Percentiles rank a stretch among this genome's conserved stretches.
phyloP scores from a whole-genome alignment of 2,888 invertebrate genomes.

The Cryptocephalus primarius region DNA sequence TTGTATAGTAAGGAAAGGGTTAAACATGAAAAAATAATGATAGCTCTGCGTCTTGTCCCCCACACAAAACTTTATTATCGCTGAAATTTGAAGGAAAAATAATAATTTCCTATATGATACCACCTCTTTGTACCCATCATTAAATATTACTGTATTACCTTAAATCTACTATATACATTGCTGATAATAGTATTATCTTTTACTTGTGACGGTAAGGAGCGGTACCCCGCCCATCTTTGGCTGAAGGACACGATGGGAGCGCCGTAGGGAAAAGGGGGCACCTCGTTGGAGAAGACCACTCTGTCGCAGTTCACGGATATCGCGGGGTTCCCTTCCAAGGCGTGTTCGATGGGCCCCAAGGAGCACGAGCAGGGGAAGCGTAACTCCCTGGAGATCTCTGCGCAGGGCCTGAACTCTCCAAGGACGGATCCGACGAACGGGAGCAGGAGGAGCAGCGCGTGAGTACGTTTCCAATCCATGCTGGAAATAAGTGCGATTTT shows the following conservation, averaged over 20 bases:
- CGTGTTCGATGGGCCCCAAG: slow-evolving; percentile 41
- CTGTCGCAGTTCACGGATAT: slow-evolving; percentile 75
- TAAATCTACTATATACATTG: too few species aligned
- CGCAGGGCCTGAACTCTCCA: slow-evolving; percentile 46
- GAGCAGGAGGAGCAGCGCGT: background rate
- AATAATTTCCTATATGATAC: too few species aligned
- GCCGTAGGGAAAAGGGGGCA: slow-evolving; percentile 63
- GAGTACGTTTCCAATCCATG: background rate
- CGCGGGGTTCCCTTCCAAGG: slow-evolving; percentile 35
- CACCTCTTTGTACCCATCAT: too few species aligned
- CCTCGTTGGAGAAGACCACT: slow-evolving; percentile 70
- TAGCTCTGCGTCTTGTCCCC: too few species aligned
- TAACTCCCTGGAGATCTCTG: slow-evolving; percentile 64
- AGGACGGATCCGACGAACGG: background rate
- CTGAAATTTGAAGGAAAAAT: too few species aligned
- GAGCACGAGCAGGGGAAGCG: slow-evolving; percentile 61
- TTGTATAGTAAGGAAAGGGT: too few species aligned
- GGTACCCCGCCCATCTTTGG: slow-evolving; percentile 71
- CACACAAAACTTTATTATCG: too few species aligned
- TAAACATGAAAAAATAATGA: too few species aligned
- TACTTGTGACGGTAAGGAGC: slow-evolving; percentile 68
- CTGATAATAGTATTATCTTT: background rate
- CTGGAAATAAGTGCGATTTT: too few species aligned
- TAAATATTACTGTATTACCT: too few species aligned
- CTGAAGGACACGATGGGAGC: slow-evolving; percentile 72